Evolutionary conservation across 2,113 vertebrate genomes (phyloP).

Genomic region (Sander vitreus): DNA sequence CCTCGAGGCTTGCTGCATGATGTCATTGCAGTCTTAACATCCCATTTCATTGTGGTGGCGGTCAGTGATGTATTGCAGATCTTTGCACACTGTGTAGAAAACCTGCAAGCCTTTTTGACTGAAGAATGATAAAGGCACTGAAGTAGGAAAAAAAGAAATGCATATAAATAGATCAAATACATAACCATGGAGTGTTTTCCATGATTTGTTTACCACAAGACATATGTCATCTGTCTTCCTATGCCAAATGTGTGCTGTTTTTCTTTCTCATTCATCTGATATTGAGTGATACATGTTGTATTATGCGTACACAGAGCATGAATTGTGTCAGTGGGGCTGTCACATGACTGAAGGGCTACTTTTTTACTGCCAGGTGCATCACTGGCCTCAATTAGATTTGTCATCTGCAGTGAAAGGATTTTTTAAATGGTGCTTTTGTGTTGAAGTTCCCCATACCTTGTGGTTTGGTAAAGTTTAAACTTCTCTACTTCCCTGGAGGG

Average conservation of each 20-base stretch:
- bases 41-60: constrained; percentile 74
- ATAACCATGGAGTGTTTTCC: not conserved
- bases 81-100: constrained; percentile 49
- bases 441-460: constrained; percentile 41
- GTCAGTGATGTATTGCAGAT: constrained; percentile 72
- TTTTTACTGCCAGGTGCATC: constrained; percentile 57
- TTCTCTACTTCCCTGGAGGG: constrained; percentile 46
- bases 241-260: not conserved
- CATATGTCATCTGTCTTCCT: not conserved
- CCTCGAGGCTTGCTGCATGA: constrained; percentile 72
- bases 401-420: constrained; percentile 37
- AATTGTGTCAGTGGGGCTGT: constrained; percentile 15
- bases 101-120: constrained; percentile 33
- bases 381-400: constrained; percentile 44
- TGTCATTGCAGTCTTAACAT: constrained; percentile 74
- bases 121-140: constrained; percentile 33
- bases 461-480: constrained; percentile 59
- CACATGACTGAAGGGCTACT: constrained; percentile 30
- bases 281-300: not conserved
- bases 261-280: not conserved
- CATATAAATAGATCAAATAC: not conserved
- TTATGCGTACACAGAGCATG: constrained; percentile 10
- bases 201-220: constrained; percentile 6
- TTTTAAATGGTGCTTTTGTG: constrained; percentile 65
- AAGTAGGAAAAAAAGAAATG: not conserved